These are phyloP conservation scores for Notoglanidium macrostoma DNA, from an alignment of 2,797 vertebrate species.

Conservation along the genomic window DNA sequence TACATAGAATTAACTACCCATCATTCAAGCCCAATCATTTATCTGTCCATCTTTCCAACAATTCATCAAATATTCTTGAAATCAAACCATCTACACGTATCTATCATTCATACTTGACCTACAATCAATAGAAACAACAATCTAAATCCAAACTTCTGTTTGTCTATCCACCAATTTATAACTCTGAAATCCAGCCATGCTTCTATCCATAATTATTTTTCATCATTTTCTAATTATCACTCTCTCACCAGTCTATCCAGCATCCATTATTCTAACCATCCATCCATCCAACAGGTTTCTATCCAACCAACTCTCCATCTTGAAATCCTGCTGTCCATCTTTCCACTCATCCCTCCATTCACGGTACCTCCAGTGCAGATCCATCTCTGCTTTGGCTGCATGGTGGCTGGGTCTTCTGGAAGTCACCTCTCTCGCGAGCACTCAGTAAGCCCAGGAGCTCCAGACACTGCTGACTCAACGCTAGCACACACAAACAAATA, in stretches of 20 bases:
- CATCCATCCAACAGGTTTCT: not conserved
- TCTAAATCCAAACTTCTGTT: not conserved
- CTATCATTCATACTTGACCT: not conserved
- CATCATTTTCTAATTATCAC: not conserved
- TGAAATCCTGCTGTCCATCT: not conserved
- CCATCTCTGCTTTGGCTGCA: slow-evolving; percentile 69
- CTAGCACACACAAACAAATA: slow-evolving; percentile 64
- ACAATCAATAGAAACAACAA: too few relatives aligned
- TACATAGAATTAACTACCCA: not conserved
- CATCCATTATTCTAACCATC: not conserved
- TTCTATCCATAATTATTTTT: not conserved
- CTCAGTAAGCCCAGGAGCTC: slow-evolving; percentile 84
- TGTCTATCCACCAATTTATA: not conserved
- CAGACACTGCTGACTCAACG: slow-evolving; percentile 78
- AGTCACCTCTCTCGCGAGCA: slow-evolving; percentile 76
- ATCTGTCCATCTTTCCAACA: not conserved
- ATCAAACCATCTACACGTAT: not conserved
- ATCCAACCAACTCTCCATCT: not conserved
- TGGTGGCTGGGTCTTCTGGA: slow-evolving; percentile 70
- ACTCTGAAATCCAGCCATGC: not conserved
- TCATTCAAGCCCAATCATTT: too few relatives aligned
- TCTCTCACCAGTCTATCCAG: not conserved
- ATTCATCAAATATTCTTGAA: not conserved
- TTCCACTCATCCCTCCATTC: not conserved
- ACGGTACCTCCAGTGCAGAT: slow-evolving; percentile 80